A percentile compares a stretch with the other conserved stretches of the same genome.
phyloP scores from a whole-genome alignment of 2,888 invertebrate genomes.

The Nemapogon koenigi region DNA sequence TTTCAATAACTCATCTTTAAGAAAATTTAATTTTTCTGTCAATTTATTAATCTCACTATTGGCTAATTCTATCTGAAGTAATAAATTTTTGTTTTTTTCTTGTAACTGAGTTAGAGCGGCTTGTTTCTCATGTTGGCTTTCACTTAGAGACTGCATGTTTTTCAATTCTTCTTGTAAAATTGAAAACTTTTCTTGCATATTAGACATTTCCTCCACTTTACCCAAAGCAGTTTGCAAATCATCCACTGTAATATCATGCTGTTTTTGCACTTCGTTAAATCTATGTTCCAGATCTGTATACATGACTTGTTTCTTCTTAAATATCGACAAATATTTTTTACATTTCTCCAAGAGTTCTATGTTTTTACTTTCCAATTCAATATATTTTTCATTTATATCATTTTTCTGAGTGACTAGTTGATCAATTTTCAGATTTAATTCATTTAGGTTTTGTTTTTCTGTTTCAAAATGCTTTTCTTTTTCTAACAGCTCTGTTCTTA shows the following conservation, averaged over 20 bases:
- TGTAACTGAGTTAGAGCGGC: neutral
- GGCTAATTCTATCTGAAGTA: neutral
- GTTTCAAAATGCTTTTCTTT: constrained; percentile 55
- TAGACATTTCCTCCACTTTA: constrained; percentile 1
- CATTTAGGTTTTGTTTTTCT: constrained; percentile 39
- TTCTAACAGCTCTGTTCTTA: constrained; percentile 37
- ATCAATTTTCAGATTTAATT: constrained; percentile 29
- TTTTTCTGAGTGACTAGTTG: too few relatives aligned
- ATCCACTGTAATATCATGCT: constrained; percentile 9
- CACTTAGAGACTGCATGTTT: constrained; percentile 17
- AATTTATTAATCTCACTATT: neutral
- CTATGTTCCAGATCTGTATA: constrained; percentile 71
- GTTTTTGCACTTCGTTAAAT: constrained; percentile 34
- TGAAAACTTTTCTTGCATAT: constrained; percentile 11
- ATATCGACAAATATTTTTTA: constrained; percentile 77
- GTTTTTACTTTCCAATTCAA: constrained; percentile 64
- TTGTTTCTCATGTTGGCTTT: neutral
- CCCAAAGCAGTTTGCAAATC: neutral
- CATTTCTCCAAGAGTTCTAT: constrained; percentile 77
- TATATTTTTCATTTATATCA: constrained; percentile 26
- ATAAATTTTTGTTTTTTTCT: neutral
- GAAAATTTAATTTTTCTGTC: constrained; percentile 26
- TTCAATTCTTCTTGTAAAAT: constrained; percentile 16
- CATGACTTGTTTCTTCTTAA: constrained; percentile 74
- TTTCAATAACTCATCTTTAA: constrained; percentile 43